A percentile compares a stretch with the other conserved stretches of the same genome.
Conservation (phyloP, 2,888 invertebrate species). For the Eilema caniola region DNA sequence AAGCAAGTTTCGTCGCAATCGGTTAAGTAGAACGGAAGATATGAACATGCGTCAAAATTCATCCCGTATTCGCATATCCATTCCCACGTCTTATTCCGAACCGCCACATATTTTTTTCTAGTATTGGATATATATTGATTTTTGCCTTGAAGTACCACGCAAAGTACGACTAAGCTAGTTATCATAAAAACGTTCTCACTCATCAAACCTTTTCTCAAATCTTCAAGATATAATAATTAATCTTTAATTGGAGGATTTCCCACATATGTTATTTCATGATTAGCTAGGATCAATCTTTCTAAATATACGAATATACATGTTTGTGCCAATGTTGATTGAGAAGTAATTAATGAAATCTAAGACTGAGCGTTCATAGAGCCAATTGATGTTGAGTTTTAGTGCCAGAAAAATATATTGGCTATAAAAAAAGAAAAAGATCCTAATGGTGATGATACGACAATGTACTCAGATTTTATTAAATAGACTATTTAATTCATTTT, state of each 20-base stretch:
- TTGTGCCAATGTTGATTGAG: neutral
- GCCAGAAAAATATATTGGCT: neutral
- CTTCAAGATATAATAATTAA: neutral
- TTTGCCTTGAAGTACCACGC: neutral
- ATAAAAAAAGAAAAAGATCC: too few species aligned
- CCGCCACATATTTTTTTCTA: too few species aligned
- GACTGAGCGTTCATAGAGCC: neutral
- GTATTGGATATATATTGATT: neutral
- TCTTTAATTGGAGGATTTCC: neutral
- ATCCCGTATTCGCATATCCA: too few species aligned
- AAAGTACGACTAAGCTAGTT: too few species aligned
- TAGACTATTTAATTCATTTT: too few species aligned
- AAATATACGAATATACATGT: neutral
- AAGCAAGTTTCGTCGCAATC: too few species aligned
- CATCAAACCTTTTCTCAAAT: neutral
- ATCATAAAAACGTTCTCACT: too few species aligned
- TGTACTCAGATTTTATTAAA: too few species aligned
- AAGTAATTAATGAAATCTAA: constrained; percentile 12
- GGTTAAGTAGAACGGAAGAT: too few species aligned
- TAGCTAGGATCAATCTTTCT: neutral
- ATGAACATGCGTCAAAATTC: too few species aligned
- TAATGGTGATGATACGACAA: too few species aligned
- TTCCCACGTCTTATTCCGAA: too few species aligned
- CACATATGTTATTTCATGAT: neutral
- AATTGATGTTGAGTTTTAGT: neutral